Base-by-base conservation (phyloP, 2,113 vertebrate species). In the Phaethornis superciliosus region DNA sequence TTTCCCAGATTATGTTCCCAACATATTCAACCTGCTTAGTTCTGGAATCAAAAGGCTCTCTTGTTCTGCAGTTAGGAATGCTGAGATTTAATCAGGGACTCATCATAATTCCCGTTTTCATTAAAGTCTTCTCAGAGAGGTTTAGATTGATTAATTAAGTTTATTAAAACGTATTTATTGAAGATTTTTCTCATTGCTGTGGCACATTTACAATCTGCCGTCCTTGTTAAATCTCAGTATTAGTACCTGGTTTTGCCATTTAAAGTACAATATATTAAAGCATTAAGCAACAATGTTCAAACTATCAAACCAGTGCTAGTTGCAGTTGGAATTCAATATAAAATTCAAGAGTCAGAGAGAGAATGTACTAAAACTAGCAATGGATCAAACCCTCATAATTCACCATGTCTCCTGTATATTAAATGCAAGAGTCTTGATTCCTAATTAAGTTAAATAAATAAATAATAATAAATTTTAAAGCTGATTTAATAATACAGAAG, bases 1-100 rank as follows among this genome's bases (percentile, higher is more conserved):
- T 96, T 96, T 94, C 91, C 75, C 88, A 93, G 92, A 90, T 93
- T 94, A 95, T 1, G 2, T 83, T 95, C 92, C 81, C 24, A 49
- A 67, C 63, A 55, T 67, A 80, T 74, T 89, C 68, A 82, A 78
- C 3, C 20, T 79, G 75, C 87, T 96, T 68, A 92, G 85, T 42
- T 81, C 49, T 80, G 69, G 47, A 92, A 95, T 97, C 54, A 97
- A 95, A 96, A 94, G 92, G 72, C 18, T 77, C 60, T 79, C 80
- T 91, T 97, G 95, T 96, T 90, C 75, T n/a, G 18, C 44, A 59
- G 33, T 59, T 81, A 81, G 46, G 49, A 93, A 87, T 92, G 70
- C 70, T 89, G 74, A 82, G 70, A 71, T 89, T 94, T 83, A 94
- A 92, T 78, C 63, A 81, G 78, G 67, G 27, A 60, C 9, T 92